Evolutionary conservation across 2,113 vertebrate genomes (phyloP).

Genomic region (Pterophyllum scalare): DNA sequence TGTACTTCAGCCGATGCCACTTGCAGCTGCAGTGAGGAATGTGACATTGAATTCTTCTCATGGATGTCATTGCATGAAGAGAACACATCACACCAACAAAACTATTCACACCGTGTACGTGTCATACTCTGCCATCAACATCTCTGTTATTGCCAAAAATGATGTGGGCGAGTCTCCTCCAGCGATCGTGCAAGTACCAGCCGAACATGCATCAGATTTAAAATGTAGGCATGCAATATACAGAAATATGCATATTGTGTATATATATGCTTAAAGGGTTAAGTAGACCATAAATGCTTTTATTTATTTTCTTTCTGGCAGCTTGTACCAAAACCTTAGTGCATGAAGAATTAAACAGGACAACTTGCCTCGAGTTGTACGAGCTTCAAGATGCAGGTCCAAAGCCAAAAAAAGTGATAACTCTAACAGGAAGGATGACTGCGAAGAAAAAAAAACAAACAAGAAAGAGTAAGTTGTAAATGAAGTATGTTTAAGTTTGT

Average conservation of each 20-base stretch:
- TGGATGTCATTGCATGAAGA: conserved; percentile 42
- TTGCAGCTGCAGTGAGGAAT: conserved; percentile 16
- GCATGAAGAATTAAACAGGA: neutral
- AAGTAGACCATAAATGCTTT: neutral
- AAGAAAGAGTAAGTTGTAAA: conserved; percentile 41
- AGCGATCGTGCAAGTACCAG: conserved; percentile 30
- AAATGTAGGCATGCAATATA: conserved; percentile 42
- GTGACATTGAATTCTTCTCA: conserved; percentile 21
- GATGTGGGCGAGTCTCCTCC: conserved; percentile 52
- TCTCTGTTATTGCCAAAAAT: conserved; percentile 63
- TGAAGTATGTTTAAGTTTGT: neutral
- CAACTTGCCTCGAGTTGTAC: conserved; percentile 70
- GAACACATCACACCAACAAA: neutral
- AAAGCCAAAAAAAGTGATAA: conserved; percentile 24
- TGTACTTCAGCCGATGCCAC: conserved; percentile 43
- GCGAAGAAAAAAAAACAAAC: neutral
- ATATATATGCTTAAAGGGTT: neutral
- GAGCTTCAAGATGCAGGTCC: conserved; percentile 51
- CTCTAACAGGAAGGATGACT: neutral
- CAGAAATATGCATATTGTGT: neutral
- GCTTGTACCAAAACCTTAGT: conserved; percentile 53
- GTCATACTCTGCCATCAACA: conserved; percentile 54
- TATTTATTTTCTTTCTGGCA: conserved; percentile 23
- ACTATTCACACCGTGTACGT: conserved; percentile 26
- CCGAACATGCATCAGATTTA: conserved; percentile 17